These are phyloP conservation scores for Tipula unca DNA, from an alignment of 2,888 invertebrate species.

Conservation along the genomic window DNA sequence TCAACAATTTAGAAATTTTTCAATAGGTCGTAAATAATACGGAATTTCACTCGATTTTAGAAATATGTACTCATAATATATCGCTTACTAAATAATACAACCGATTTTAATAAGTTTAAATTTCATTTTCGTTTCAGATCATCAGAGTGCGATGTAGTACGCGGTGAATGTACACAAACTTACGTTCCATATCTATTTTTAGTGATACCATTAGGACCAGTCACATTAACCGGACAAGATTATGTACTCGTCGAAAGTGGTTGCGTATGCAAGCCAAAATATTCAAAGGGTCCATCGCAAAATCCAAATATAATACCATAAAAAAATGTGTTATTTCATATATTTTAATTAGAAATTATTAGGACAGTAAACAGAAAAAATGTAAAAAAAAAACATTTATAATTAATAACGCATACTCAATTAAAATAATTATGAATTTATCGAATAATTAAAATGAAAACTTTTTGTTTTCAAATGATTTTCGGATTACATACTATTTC, in stretches of 20 bases:
- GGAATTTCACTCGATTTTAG: background rate
- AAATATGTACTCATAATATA: background rate
- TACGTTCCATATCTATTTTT: constrained; percentile 80
- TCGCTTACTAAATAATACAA: background rate
- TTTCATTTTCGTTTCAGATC: constrained; percentile 49
- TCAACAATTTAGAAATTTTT: background rate
- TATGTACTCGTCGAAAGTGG: constrained; percentile 92
- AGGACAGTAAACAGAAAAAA: background rate
- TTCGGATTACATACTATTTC: background rate
- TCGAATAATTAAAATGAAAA: background rate
- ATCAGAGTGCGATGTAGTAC: constrained; percentile 78
- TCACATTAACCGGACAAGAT: constrained; percentile 84
- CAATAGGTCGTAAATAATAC: background rate
- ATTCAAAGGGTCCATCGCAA: constrained; percentile 41
- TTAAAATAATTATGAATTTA: background rate
- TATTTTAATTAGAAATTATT: constrained; percentile 20
- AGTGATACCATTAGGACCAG: constrained; percentile 83
- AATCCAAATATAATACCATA: constrained; percentile 44
- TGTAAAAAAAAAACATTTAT: background rate
- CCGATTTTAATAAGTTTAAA: background rate
- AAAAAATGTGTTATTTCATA: constrained; percentile 24
- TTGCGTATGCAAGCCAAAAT: constrained; percentile 71
- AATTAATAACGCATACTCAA: background rate
- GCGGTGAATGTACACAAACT: constrained; percentile 86
- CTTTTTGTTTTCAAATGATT: constrained; percentile 16